These are phyloP conservation scores for Aquatica leii DNA, from an alignment of 2,888 invertebrate genomes.

Conservation along the genomic window DNA sequence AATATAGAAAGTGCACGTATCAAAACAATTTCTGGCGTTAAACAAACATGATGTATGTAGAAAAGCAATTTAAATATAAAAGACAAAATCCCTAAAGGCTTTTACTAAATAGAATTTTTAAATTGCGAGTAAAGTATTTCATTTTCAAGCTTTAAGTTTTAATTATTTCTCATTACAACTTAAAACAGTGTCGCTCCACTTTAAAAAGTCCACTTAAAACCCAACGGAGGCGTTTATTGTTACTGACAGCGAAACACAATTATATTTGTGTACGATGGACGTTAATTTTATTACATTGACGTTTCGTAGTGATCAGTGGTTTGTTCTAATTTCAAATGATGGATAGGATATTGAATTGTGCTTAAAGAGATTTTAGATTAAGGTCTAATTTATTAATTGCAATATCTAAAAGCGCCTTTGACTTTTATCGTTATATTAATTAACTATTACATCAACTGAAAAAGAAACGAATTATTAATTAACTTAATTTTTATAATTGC, in stretches of 20 bases:
- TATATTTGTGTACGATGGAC: constrained; percentile 20
- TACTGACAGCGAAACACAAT: constrained; percentile 23
- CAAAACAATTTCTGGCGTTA: constrained; percentile 2
- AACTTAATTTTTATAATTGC: no score
- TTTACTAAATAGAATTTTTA: background rate
- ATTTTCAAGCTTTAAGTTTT: constrained; percentile 10
- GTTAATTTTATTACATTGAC: constrained; percentile 28
- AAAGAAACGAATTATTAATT: no score
- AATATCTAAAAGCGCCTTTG: no score
- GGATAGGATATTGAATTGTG: constrained; percentile 9
- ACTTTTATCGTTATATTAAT: no score
- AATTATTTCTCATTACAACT: constrained; percentile 11
- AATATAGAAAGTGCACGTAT: background rate
- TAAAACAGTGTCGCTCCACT: constrained; percentile 10
- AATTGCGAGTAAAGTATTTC: constrained; percentile 6
- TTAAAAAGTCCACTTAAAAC: constrained; percentile 4
- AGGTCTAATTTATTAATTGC: background rate
- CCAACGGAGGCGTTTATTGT: constrained; percentile 8
- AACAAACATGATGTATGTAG: background rate
- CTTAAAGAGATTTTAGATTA: background rate
- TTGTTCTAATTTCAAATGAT: constrained; percentile 26
- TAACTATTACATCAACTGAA: no score
- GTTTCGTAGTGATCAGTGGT: constrained; percentile 23
- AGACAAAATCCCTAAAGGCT: constrained; percentile 6
- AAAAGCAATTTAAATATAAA: background rate